Evolutionary conservation across 2,113 vertebrate genomes (phyloP).

Genomic region (Columbina picui): DNA sequence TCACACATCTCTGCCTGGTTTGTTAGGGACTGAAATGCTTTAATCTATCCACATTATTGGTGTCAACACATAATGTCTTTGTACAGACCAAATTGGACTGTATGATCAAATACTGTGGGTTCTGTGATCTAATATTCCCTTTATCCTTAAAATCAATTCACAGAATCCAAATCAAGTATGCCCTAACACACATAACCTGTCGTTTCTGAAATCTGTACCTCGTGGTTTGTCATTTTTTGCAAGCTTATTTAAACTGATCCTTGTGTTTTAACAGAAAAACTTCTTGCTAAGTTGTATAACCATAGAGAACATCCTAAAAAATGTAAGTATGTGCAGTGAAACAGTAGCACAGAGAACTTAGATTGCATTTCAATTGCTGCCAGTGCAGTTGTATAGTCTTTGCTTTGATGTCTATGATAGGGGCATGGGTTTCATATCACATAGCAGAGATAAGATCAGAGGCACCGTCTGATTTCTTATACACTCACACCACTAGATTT

Average conservation of each 20-base stretch:
- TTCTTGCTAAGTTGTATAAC: neutral
- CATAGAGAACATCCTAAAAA: neutral
- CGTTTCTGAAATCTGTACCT: neutral
- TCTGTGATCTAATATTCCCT: slow-evolving; percentile 44
- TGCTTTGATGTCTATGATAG: neutral
- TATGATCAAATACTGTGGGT: neutral
- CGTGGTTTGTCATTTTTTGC: neutral
- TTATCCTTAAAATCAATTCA: slow-evolving; percentile 16
- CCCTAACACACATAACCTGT: neutral
- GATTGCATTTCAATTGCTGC: neutral
- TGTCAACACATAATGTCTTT: neutral
- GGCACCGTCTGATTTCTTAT: neutral
- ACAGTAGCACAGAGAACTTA: neutral
- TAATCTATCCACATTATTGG: neutral
- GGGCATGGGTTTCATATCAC: neutral
- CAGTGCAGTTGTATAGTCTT: neutral
- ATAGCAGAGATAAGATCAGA: neutral
- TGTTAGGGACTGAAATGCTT: neutral
- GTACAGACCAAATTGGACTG: neutral
- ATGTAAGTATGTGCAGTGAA: neutral
- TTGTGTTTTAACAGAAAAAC: neutral
- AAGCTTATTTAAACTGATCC: neutral
- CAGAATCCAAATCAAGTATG: neutral
- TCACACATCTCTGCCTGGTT: neutral
- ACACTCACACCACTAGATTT: neutral